phyloP scores from a whole-genome alignment of 2,888 invertebrate species.

The Synanthedon vespiformis region DNA sequence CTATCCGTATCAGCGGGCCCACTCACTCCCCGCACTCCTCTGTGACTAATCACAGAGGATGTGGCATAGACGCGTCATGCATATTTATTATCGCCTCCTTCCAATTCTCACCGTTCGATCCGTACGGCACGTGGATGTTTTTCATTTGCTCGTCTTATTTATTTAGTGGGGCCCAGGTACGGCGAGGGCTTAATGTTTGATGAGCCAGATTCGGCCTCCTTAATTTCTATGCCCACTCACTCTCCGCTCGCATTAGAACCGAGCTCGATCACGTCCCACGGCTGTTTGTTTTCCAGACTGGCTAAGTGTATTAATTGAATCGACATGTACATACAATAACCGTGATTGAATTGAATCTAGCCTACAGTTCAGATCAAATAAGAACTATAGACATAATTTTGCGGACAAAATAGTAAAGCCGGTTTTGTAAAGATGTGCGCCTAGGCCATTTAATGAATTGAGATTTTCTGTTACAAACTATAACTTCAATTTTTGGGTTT shows the following conservation, averaged over 20 bases:
- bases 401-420: no score
- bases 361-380: background rate
- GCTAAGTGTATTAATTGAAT: conserved; percentile 35
- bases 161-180: conserved; percentile 52
- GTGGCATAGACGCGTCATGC: conserved; percentile 67
- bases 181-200: conserved; percentile 58
- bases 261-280: conserved; percentile 39
- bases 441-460: no score
- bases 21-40: conserved; percentile 24
- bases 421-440: no score
- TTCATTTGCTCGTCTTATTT: conserved; percentile 63
- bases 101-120: conserved; percentile 59
- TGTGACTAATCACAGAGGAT: conserved; percentile 68
- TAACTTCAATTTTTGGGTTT: no score
- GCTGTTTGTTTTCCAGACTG: conserved; percentile 22
- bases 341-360: background rate
- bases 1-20: conserved; percentile 53
- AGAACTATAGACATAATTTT: no score
- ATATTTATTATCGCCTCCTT: conserved; percentile 64
- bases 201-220: conserved; percentile 55
- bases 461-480: no score
- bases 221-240: conserved; percentile 39
- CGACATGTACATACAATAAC: conserved; percentile 5
- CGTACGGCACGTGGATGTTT: conserved; percentile 49
- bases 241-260: conserved; percentile 16